Percentiles rank a stretch among this genome's conserved stretches.
These are phyloP conservation scores for Petrocephalus sullivani DNA, from an alignment of 2,797 vertebrate species.

Conservation along the genomic window DNA sequence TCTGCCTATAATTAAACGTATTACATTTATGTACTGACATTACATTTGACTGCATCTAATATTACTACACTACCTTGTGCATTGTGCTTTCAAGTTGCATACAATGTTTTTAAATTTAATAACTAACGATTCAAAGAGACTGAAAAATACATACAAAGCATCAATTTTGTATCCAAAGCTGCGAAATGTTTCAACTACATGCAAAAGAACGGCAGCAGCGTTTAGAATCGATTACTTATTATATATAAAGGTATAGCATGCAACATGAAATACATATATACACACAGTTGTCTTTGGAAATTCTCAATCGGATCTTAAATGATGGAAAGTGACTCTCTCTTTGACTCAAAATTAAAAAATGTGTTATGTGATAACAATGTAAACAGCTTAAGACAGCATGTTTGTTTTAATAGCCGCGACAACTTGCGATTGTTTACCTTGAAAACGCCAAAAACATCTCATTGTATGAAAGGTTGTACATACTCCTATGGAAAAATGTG, in stretches of 20 bases:
- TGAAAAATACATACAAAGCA: background rate
- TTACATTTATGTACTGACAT: too few relatives aligned
- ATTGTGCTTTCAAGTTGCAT: background rate
- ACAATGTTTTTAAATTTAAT: background rate
- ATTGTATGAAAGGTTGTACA: background rate
- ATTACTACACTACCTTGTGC: too few relatives aligned
- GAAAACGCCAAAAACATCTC: background rate
- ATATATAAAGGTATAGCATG: background rate
- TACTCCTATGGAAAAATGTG: background rate
- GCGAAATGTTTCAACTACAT: too few relatives aligned
- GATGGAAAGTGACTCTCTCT: background rate
- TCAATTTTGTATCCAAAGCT: background rate
- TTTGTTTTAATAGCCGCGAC: background rate
- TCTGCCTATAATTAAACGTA: background rate
- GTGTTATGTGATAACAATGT: constrained; percentile 1
- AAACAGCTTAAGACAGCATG: background rate
- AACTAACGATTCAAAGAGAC: background rate
- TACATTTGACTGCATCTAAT: too few relatives aligned
- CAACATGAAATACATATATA: background rate
- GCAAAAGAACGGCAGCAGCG: background rate
- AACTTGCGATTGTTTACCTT: background rate
- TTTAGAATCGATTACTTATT: background rate
- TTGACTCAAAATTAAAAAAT: background rate
- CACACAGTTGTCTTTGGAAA: background rate
- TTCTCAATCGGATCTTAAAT: background rate